These are phyloP conservation scores for Rotaria socialis DNA, from an alignment of 2,888 invertebrate species.

Conservation along the genomic window DNA sequence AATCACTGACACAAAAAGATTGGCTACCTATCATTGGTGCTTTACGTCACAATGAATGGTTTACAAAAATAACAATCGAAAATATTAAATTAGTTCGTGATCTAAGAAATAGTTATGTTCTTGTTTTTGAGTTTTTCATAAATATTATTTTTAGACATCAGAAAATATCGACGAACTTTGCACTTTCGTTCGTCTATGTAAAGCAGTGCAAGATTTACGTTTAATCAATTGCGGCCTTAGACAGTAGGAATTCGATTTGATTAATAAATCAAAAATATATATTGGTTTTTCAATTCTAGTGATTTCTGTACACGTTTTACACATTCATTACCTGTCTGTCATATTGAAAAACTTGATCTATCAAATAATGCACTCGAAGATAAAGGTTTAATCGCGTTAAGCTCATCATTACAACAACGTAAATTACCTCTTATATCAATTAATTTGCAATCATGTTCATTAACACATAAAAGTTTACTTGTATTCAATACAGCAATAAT, in stretches of 20 bases:
- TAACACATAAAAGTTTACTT: conserved; percentile 3
- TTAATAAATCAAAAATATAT: neutral
- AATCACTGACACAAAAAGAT: conserved; percentile 63
- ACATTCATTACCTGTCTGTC: neutral
- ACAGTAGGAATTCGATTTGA: neutral
- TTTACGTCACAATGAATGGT: conserved; percentile 92
- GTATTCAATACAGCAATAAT: neutral
- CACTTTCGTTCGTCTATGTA: neutral
- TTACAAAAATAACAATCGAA: conserved; percentile 79
- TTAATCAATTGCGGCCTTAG: conserved; percentile 1
- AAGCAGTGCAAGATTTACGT: neutral
- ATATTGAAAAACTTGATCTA: conserved; percentile 3
- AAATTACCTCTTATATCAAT: neutral
- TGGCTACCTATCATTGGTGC: conserved; percentile 88
- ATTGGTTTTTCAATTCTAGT: neutral
- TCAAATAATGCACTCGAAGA: conserved; percentile 28
- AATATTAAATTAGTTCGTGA: conserved; percentile 67
- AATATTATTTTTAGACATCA: neutral
- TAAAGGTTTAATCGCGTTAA: conserved; percentile 32
- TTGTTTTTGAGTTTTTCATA: no score
- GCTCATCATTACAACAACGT: neutral
- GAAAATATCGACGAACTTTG: neutral
- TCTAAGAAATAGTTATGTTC: no score
- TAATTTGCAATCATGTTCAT: neutral
- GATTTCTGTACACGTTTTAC: neutral